phyloP scores from a whole-genome alignment of 2,797 vertebrate species.

The Poeciliopsis turneri region DNA sequence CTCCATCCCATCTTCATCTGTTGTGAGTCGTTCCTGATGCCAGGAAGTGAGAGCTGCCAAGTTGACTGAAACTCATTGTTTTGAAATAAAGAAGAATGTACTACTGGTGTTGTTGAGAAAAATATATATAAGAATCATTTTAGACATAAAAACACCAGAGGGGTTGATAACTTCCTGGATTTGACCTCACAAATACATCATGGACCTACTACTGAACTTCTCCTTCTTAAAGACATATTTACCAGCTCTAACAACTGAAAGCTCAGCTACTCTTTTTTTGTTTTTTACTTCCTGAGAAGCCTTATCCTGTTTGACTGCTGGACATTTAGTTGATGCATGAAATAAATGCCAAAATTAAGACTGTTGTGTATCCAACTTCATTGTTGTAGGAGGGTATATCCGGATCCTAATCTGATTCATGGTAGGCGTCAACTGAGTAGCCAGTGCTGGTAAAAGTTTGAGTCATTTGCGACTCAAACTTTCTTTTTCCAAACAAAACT shows the following conservation, averaged over 20 bases:
- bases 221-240: constrained; percentile 48
- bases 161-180: constrained; percentile 22
- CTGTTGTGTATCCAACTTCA: no score
- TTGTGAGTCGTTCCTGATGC: not conserved
- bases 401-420: no score
- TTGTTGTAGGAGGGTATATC: no score
- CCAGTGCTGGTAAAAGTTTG: no score
- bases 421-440: no score
- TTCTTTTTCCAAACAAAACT: no score
- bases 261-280: constrained; percentile 23
- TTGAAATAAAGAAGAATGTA: constrained; percentile 50
- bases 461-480: no score
- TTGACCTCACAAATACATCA: constrained; percentile 54
- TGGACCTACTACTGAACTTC: constrained; percentile 60
- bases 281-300: constrained; percentile 30
- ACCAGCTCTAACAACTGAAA: constrained; percentile 51
- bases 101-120: constrained; percentile 49
- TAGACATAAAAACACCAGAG: constrained; percentile 40
- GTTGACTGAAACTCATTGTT: constrained; percentile 12
- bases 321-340: not conserved
- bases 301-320: constrained; percentile 14
- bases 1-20: not conserved
- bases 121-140: constrained; percentile 52
- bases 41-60: constrained; percentile 8
- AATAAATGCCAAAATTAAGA: no score